Evolutionary conservation across 1,140 invertebrate genomes (phyloP).

Genomic region (Drosophila nigromelanica): DNA sequence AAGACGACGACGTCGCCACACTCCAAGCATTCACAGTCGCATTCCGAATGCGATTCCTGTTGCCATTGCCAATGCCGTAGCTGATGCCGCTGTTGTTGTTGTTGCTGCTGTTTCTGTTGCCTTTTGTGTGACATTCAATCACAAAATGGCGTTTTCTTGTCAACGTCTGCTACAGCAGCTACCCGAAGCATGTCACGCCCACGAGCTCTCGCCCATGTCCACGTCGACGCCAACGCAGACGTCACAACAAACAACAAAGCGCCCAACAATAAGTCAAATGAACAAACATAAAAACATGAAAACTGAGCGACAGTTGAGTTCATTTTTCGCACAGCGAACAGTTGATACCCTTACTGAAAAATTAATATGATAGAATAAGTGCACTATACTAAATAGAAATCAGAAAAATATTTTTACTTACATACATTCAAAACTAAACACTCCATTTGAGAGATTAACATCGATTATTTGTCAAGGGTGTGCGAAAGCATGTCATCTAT

Average conservation of each 20-base stretch:
- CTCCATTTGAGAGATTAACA: too few species aligned
- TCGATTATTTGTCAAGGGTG: background rate
- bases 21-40: background rate
- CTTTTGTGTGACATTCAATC: conserved; percentile 82
- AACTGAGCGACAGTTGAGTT: conserved; percentile 6
- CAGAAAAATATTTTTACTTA: too few species aligned
- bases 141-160: conserved; percentile 83
- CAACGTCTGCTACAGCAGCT: conserved; percentile 72
- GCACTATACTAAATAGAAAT: too few species aligned
- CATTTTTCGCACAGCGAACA: conserved; percentile 13
- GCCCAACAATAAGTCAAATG: conserved; percentile 76
- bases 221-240: conserved; percentile 31
- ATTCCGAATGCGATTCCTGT: conserved; percentile 5
- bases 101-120: conserved; percentile 13
- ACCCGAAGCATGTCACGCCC: conserved; percentile 61
- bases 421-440: too few species aligned
- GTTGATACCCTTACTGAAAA: conserved; percentile 35
- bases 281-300: conserved; percentile 66
- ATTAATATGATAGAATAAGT: too few species aligned
- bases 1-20: conserved; percentile 39
- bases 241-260: conserved; percentile 65
- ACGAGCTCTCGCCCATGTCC: conserved; percentile 37
- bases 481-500: too few species aligned
- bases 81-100: conserved; percentile 8
- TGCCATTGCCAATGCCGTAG: background rate